Evolutionary conservation across 2,888 invertebrate genomes (phyloP), one percentile per base, ranked within the genome.

Genomic region (Anarsia innoxiella): DNA sequence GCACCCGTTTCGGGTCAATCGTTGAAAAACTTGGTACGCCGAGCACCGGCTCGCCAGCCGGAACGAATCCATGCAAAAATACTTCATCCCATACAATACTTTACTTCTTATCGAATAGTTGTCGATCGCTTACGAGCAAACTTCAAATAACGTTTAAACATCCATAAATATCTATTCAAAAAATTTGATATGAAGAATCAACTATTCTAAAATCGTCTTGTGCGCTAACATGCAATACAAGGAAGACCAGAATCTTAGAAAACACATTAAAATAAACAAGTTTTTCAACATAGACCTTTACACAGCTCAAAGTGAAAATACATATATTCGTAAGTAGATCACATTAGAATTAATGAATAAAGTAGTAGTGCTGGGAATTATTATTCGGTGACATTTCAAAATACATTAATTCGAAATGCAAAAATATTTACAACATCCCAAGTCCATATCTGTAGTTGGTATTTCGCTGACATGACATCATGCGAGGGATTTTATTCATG

Each of bases 141-240:
- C 46, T 48, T 51, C 51, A 61, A 66, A 60, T 37, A 41, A 57
- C 54, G 49, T 46, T 50, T 57, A 49, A 62, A 55, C 45, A 51
- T 42, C 44, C 55, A 60, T 66, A 53, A 59, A 69, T 60, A 59
- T 58, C 55, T 54, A 62, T 61, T 66, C 65, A 64, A 67, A 66
- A 66, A 55, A 72, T 68, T 58, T 79, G 82, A 82, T 83, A 82
- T 79, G 80, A 76, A 70, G 61, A 59, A 66, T 62, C 51, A 64
- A 68, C 64, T 78, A 77, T 59, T 53, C 73, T 78, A 77, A 63
- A 56, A 57, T 51, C 55, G 59, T 66, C 64, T 80, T 83, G 82
- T 83, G 82, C 82, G 82, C 69, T 61, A 75, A 69, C 68, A 72
- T 73, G 64, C 67, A 62, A 64, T 66, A 69, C 60, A 66, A 72